phyloP scores from a whole-genome alignment of 2,888 invertebrate genomes.

The Amphipyra tragopoginis region DNA sequence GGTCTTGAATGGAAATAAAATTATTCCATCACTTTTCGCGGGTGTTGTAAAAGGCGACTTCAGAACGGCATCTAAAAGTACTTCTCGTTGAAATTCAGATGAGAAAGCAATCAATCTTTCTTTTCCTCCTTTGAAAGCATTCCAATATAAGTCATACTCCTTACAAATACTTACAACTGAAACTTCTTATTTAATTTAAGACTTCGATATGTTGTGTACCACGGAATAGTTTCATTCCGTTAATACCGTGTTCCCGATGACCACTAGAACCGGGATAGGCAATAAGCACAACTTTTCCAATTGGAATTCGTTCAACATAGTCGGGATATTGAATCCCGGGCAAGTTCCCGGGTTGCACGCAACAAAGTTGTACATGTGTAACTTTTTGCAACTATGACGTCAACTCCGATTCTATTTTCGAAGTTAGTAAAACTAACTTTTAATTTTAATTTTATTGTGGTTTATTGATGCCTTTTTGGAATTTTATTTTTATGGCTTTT shows the following conservation, averaged over 20 bases:
- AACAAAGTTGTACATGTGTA: slow-evolving; percentile 42
- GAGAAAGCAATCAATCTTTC: slow-evolving; percentile 43
- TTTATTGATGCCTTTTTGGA: neutral
- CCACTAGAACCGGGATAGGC: slow-evolving; percentile 40
- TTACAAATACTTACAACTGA: slow-evolving; percentile 4
- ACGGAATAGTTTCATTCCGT: slow-evolving; percentile 8
- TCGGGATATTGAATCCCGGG: slow-evolving; percentile 59
- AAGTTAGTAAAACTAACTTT: slow-evolving; percentile 14
- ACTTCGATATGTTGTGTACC: slow-evolving; percentile 27
- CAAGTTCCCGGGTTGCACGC: slow-evolving; percentile 31
- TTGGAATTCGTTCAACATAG: slow-evolving; percentile 62
- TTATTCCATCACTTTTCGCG: neutral
- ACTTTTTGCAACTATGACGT: slow-evolving; percentile 43
- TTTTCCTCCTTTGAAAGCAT: slow-evolving; percentile 38
- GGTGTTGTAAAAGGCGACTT: neutral
- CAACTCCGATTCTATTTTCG: slow-evolving; percentile 31
- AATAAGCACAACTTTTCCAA: slow-evolving; percentile 66
- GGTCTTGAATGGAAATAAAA: neutral
- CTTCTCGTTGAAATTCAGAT: slow-evolving; percentile 5
- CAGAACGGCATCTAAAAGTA: neutral
- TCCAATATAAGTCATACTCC: slow-evolving; percentile 24
- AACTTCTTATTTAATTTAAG: slow-evolving; percentile 14
- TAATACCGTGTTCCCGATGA: slow-evolving; percentile 27
- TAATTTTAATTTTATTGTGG: slow-evolving; percentile 20
- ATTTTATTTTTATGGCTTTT: neutral